A percentile compares a stretch with the other conserved stretches of the same genome.
Conservation (phyloP, 2,888 invertebrate species). For the Dryomyza anilis region DNA sequence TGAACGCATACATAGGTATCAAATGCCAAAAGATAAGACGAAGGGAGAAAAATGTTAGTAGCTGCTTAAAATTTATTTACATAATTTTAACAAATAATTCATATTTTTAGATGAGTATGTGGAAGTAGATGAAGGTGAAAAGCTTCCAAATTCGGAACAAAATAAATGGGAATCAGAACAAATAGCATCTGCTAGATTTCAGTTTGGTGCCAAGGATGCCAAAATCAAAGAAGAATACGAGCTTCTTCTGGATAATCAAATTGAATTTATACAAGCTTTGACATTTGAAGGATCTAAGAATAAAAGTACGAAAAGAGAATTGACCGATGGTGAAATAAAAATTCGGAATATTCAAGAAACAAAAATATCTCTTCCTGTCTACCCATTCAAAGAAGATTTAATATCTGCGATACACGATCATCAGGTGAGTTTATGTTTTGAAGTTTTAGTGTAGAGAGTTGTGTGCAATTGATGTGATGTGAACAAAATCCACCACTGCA, state of each 20-base stretch:
- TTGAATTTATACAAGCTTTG: conserved; percentile 93
- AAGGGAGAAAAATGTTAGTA: conserved; percentile 69
- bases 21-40: conserved; percentile 89
- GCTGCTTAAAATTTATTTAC: neutral
- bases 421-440: conserved; percentile 64
- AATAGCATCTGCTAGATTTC: conserved; percentile 88
- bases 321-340: conserved; percentile 73
- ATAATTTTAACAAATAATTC: neutral
- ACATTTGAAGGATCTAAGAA: conserved; percentile 75
- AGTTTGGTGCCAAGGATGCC: conserved; percentile 92
- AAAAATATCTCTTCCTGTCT: conserved; percentile 90
- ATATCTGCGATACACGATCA: conserved; percentile 89
- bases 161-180: conserved; percentile 98
- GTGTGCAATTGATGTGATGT: neutral
- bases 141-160: conserved; percentile 81
- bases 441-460: neutral
- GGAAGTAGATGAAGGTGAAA: conserved; percentile 86
- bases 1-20: conserved; percentile 91
- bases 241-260: conserved; percentile 91
- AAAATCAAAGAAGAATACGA: conserved; percentile 82
- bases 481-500: no score
- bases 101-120: conserved; percentile 69
- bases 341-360: conserved; percentile 88
- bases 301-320: conserved; percentile 63
- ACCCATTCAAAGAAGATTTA: conserved; percentile 85